Percentiles rank a stretch among this genome's conserved stretches.
Evolutionary conservation across 2,797 vertebrate genomes (phyloP).

Genomic region (Sitta carolinensis): DNA sequence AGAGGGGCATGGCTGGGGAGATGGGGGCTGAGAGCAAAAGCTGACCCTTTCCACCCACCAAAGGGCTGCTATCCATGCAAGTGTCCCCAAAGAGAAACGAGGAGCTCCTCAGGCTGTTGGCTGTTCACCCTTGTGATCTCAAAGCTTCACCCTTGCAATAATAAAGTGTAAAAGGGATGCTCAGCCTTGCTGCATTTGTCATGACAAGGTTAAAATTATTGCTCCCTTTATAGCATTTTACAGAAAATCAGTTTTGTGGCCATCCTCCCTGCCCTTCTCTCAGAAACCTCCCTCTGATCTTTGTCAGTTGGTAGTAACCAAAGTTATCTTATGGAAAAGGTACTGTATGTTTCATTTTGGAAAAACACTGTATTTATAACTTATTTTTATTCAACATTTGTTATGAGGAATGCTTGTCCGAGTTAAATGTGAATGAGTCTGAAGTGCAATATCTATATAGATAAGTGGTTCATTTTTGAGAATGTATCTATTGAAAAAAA

Average conservation of each 20-base stretch:
- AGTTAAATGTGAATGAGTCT: constrained; percentile 54
- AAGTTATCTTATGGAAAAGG: constrained; percentile 56
- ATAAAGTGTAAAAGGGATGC: not conserved
- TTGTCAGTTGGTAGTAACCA: constrained; percentile 63
- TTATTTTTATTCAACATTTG: constrained; percentile 67
- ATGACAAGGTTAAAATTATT: not conserved
- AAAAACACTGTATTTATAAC: constrained; percentile 55
- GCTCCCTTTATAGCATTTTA: not conserved
- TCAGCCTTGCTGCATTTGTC: not conserved
- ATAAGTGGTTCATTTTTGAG: constrained; percentile 57
- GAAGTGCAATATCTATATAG: constrained; percentile 69
- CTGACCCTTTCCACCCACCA: not conserved
- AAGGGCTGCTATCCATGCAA: not conserved
- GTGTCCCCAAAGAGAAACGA: not conserved
- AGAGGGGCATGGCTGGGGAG: rapidly evolving
- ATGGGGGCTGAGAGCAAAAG: not conserved
- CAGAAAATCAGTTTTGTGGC: not conserved
- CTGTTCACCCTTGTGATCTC: not conserved
- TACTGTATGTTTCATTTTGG: constrained; percentile 44
- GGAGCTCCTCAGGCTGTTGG: not conserved
- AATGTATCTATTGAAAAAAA: constrained; percentile 46
- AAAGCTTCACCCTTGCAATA: constrained; percentile 22
- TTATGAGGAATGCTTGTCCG: constrained; percentile 57
- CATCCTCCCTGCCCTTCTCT: not conserved
- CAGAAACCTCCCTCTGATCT: constrained; percentile 5